These are phyloP conservation scores for Athetis lepigone DNA, from an alignment of 2,888 invertebrate genomes.

Conservation along the genomic window DNA sequence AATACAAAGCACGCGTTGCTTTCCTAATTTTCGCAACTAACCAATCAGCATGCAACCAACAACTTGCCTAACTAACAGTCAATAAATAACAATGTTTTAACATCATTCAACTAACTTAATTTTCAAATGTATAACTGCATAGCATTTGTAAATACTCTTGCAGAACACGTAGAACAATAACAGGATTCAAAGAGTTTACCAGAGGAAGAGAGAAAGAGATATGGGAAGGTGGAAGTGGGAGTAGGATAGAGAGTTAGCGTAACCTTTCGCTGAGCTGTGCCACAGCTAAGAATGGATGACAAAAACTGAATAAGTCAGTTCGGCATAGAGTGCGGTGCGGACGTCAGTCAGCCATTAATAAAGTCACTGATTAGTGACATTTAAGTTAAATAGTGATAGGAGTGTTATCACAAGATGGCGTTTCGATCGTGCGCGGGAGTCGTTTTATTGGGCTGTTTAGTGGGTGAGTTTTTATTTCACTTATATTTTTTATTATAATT, in stretches of 20 bases:
- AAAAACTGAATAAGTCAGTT: slow-evolving; percentile 87
- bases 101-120: slow-evolving; percentile 19
- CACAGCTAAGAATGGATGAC: slow-evolving; percentile 84
- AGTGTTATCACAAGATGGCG: slow-evolving; percentile 84
- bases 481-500: neutral
- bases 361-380: slow-evolving; percentile 82
- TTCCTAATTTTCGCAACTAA: slow-evolving; percentile 37
- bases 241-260: slow-evolving; percentile 74
- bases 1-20: slow-evolving; percentile 11
- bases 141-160: slow-evolving; percentile 78
- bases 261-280: slow-evolving; percentile 86
- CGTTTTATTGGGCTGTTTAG: slow-evolving; percentile 80
- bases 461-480: slow-evolving; percentile 76
- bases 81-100: slow-evolving; percentile 43
- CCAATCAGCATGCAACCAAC: slow-evolving; percentile 34
- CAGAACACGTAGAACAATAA: slow-evolving; percentile 86
- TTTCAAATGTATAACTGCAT: slow-evolving; percentile 65
- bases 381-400: slow-evolving; percentile 75
- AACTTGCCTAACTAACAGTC: slow-evolving; percentile 18
- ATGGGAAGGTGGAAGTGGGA: slow-evolving; percentile 68
- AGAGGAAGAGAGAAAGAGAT: slow-evolving; percentile 68
- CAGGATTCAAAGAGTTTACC: slow-evolving; percentile 79
- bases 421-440: slow-evolving; percentile 78
- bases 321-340: slow-evolving; percentile 83
- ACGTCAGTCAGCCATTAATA: slow-evolving; percentile 77